Evolutionary conservation across 2,888 invertebrate genomes (phyloP), one percentile per base, ranked within the genome.

Genomic region (Alitta virens): DNA sequence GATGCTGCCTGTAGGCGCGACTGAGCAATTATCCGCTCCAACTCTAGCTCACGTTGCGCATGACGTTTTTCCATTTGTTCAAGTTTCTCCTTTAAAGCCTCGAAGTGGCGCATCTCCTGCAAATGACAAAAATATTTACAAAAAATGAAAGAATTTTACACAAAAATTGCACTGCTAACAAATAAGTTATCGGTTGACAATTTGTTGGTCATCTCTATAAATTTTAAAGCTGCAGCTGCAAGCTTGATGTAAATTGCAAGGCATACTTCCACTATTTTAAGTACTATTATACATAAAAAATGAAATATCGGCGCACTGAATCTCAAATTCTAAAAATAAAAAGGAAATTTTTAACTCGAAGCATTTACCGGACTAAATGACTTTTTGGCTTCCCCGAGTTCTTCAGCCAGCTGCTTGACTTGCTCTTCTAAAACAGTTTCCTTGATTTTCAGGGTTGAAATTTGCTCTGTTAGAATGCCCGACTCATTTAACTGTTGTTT

Each of bases 81-180:
- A 38, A 81, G 77, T 67, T 80, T 78, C 42, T 76, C 75, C 61
- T 76, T 73, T 24, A 81, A 63, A 0, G 70, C 67, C 60, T 78
- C 77, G 68, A 76, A 79, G 66, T 81, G 81, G 16, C 75, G 74
- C 80, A 79, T 78, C 62, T 78, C 79, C 80, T 80, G 67, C 9
- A 64, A 65, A 55, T 33, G 18, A 56, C 38, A 54, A 57, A n/a
- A n/a, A n/a, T n/a, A n/a, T n/a, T n/a, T n/a, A n/a, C n/a, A n/a
- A n/a, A n/a, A n/a, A n/a, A n/a, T n/a, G n/a, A n/a, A n/a, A n/a
- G n/a, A n/a, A n/a, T n/a, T n/a, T n/a, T n/a, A n/a, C n/a, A n/a
- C n/a, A n/a, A n/a, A n/a, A n/a, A n/a, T n/a, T n/a, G n/a, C n/a
- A n/a, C n/a, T n/a, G n/a, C n/a, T n/a, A n/a, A n/a, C n/a, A n/a